Conservation (phyloP, 2,888 invertebrate species). For the Agelastica alni region DNA sequence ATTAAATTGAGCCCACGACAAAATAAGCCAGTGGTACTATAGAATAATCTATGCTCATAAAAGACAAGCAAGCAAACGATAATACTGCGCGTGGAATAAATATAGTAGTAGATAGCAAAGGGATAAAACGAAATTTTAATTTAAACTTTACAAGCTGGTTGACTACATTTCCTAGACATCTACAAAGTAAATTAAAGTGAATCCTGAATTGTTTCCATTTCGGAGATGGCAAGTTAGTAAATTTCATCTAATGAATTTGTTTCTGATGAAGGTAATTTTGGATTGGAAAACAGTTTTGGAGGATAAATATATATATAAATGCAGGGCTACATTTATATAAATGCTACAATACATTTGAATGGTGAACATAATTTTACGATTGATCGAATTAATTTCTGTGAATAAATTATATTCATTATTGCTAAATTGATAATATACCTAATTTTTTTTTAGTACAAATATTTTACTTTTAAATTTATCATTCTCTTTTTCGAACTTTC, state of each 20-base stretch:
- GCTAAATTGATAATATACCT: too few species aligned
- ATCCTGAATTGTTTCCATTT: slow-evolving; percentile 42
- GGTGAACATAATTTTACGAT: too few species aligned
- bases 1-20: neutral
- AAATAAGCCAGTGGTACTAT: neutral
- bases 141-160: slow-evolving; percentile 40
- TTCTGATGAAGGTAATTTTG: slow-evolving; percentile 10
- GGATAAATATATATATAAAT: too few species aligned
- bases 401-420: too few species aligned
- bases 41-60: neutral
- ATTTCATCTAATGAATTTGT: slow-evolving; percentile 26
- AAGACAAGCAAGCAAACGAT: slow-evolving; percentile 13
- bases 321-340: too few species aligned
- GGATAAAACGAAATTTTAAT: slow-evolving; percentile 34
- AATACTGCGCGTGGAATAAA: slow-evolving; percentile 5
- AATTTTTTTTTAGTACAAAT: too few species aligned
- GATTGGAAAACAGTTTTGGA: too few species aligned
- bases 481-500: too few species aligned
- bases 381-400: too few species aligned
- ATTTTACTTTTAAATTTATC: too few species aligned
- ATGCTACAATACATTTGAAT: too few species aligned
- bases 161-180: slow-evolving; percentile 40
- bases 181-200: slow-evolving; percentile 43
- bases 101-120: slow-evolving; percentile 16
- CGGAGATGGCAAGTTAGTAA: slow-evolving; percentile 31